Evolutionary conservation across 2,888 invertebrate species (phyloP).

Genomic region (Conus canariensis): DNA sequence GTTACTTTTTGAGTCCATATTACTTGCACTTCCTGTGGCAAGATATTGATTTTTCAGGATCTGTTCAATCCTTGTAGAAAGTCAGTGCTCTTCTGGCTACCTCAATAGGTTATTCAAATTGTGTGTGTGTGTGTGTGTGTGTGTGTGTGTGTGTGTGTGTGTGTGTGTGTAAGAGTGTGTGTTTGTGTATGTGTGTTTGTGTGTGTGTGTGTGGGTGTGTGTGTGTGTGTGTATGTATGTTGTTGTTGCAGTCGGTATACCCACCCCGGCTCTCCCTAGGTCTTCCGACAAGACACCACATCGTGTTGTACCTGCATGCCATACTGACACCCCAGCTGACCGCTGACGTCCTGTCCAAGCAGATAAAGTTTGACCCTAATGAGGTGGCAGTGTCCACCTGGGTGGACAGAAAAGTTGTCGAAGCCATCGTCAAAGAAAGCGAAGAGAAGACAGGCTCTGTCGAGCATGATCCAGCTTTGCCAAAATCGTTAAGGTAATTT

Average conservation of each 20-base stretch:
- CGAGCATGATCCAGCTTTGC: conserved; percentile 8
- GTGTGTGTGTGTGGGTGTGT: too few species aligned
- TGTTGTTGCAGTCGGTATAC: conserved; percentile 75
- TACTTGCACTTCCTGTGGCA: too few species aligned
- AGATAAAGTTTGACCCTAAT: conserved; percentile 71
- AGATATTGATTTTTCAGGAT: background rate
- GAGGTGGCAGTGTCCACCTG: conserved; percentile 78
- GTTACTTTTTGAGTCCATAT: too few species aligned
- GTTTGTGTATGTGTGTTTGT: too few species aligned
- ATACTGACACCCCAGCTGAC: conserved; percentile 63
- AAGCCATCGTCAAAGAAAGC: conserved; percentile 65
- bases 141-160: too few species aligned
- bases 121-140: too few species aligned
- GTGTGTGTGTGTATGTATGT: too few species aligned
- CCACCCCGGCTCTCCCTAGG: conserved; percentile 74
- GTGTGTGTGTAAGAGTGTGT: too few species aligned
- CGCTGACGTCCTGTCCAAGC: conserved; percentile 55
- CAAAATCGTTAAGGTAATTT: conserved; percentile 19
- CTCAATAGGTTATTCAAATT: too few species aligned
- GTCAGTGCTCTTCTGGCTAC: too few species aligned
- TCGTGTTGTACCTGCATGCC: conserved; percentile 78
- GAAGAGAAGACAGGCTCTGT: conserved; percentile 55
- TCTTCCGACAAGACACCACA: conserved; percentile 78
- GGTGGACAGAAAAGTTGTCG: conserved; percentile 66
- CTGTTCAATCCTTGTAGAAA: background rate